Evolutionary conservation across 2,888 invertebrate species (phyloP).

Genomic region (Bimastos eiseni): DNA sequence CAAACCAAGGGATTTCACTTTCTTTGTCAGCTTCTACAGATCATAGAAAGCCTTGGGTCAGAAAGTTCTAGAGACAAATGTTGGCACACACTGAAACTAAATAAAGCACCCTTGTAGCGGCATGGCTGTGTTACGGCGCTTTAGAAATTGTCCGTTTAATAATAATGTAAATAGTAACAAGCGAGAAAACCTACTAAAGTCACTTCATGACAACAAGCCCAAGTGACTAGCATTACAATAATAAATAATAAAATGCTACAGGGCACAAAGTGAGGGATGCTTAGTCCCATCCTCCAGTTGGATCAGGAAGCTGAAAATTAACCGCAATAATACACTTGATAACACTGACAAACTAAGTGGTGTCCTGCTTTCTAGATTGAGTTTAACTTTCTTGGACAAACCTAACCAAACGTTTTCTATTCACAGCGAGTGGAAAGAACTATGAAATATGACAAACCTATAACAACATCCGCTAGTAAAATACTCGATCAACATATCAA

Average conservation of each 20-base stretch:
- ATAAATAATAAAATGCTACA: background rate
- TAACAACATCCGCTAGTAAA: background rate
- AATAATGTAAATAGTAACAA: background rate
- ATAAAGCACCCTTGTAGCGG: too few species aligned
- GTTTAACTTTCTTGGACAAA: too few species aligned
- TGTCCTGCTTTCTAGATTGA: too few species aligned
- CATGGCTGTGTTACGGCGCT: too few species aligned
- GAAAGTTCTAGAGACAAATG: too few species aligned
- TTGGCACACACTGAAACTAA: too few species aligned
- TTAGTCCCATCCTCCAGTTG: background rate
- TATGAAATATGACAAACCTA: background rate
- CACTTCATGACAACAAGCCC: background rate
- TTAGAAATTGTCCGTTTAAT: too few species aligned
- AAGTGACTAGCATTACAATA: background rate
- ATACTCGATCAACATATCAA: background rate
- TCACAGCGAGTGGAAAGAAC: background rate
- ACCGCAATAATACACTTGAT: background rate
- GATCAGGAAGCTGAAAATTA: background rate
- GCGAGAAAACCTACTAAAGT: background rate
- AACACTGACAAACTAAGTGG: too few species aligned
- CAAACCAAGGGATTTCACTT: too few species aligned
- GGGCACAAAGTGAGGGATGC: background rate
- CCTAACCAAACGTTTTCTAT: background rate
- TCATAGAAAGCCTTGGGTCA: too few species aligned
- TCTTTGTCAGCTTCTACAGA: too few species aligned